These are phyloP conservation scores for Leptinotarsa tumamoca DNA, from an alignment of 2,888 invertebrate species.

Conservation along the genomic window DNA sequence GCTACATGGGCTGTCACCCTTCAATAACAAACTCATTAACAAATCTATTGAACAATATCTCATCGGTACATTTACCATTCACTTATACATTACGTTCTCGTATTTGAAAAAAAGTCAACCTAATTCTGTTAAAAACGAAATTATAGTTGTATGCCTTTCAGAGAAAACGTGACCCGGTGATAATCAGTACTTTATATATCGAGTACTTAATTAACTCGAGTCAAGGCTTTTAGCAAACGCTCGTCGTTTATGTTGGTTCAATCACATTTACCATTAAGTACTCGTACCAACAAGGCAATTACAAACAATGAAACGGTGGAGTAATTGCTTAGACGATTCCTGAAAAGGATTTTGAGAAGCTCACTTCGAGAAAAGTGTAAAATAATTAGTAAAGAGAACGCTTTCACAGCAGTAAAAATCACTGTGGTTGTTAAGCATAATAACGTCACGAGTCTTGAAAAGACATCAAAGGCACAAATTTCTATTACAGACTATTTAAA, in stretches of 20 bases:
- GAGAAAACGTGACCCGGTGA: constrained; percentile 9
- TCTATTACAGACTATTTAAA: not conserved
- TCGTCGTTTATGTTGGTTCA: constrained; percentile 5
- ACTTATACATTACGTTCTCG: not conserved
- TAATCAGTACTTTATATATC: constrained; percentile 10
- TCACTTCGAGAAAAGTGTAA: no score
- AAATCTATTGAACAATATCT: not conserved
- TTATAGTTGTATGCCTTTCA: constrained; percentile 12
- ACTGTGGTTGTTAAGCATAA: not conserved
- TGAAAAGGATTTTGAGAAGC: constrained; percentile 1
- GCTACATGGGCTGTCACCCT: no score
- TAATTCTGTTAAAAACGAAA: not conserved
- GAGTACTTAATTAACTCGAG: constrained; percentile 13
- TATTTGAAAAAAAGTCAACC: not conserved
- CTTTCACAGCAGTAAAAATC: not conserved
- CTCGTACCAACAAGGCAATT: constrained; percentile 2
- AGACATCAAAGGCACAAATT: not conserved
- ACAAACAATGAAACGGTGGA: not conserved
- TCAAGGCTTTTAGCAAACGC: constrained; percentile 8
- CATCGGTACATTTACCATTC: not conserved
- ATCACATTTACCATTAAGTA: constrained; percentile 9
- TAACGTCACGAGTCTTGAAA: not conserved
- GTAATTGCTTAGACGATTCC: not conserved
- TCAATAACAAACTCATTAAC: not conserved
- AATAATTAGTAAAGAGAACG: not conserved